Percentiles rank a stretch among this genome's conserved stretches.
These are phyloP conservation scores for Eleutherodactylus coqui DNA, from an alignment of 2,797 vertebrate genomes.

Conservation along the genomic window DNA sequence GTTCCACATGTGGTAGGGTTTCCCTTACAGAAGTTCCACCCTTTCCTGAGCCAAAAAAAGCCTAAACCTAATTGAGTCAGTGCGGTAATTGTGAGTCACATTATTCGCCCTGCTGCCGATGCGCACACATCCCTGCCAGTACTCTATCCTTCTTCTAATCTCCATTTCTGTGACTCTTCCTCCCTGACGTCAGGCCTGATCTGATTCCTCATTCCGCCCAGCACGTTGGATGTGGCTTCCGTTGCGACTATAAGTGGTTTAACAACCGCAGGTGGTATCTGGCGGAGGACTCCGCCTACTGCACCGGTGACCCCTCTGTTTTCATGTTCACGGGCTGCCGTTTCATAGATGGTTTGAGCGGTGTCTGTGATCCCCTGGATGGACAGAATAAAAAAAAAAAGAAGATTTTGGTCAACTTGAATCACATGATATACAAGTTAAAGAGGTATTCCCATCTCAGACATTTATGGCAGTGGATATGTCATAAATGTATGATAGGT, in stretches of 20 bases:
- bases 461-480: no score
- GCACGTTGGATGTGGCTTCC: slow-evolving; percentile 94
- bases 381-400: neutral
- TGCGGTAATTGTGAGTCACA: slow-evolving; percentile 49
- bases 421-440: neutral
- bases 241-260: slow-evolving; percentile 96
- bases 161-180: slow-evolving; percentile 98
- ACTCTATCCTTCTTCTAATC: slow-evolving; percentile 84
- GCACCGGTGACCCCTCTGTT: slow-evolving; percentile 96
- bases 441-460: no score
- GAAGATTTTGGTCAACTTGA: neutral
- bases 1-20: neutral
- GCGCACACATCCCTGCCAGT: neutral
- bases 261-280: slow-evolving; percentile 94
- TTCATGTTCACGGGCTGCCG: slow-evolving; percentile 94
- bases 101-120: slow-evolving; percentile 42
- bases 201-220: slow-evolving; percentile 98
- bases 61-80: slow-evolving; percentile 55
- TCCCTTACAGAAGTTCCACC: slow-evolving; percentile 27
- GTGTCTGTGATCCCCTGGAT: slow-evolving; percentile 93
- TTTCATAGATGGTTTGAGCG: slow-evolving; percentile 95
- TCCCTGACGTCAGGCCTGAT: slow-evolving; percentile 95
- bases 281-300: slow-evolving; percentile 94
- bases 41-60: slow-evolving; percentile 76
- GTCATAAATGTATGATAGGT: no score